A percentile compares a stretch with the other conserved stretches of the same genome.
These are phyloP conservation scores for Vidua chalybeata DNA, from an alignment of 2,113 vertebrate genomes.

Conservation along the genomic window DNA sequence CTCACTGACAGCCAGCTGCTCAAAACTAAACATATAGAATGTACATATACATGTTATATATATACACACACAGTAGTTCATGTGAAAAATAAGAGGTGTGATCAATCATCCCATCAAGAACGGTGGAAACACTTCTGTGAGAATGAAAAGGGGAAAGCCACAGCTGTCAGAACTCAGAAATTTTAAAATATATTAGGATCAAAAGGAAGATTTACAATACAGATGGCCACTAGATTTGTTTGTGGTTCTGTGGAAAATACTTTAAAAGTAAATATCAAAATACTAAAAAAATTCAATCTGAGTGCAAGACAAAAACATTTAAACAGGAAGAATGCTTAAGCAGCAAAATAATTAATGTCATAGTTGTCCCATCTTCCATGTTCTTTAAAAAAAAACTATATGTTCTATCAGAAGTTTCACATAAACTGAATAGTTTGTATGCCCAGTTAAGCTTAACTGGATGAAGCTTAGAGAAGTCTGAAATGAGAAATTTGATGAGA, in stretches of 20 bases:
- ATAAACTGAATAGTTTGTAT: not conserved
- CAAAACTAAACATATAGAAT: not conserved
- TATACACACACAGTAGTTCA: not conserved
- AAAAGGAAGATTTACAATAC: not conserved
- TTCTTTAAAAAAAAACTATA: not conserved
- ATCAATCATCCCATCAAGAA: not conserved
- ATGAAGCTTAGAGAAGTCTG: not conserved
- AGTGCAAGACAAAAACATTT: not conserved
- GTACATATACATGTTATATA: not conserved
- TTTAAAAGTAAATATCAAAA: not conserved
- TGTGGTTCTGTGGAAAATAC: not conserved
- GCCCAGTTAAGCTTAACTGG: not conserved
- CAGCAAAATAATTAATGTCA: not conserved
- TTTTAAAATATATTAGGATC: not conserved
- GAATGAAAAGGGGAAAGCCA: not conserved
- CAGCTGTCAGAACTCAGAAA: not conserved
- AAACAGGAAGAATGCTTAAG: not conserved
- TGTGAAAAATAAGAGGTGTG: not conserved
- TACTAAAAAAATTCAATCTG: rapidly evolving
- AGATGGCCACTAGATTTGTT: not conserved
- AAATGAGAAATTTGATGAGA: not conserved
- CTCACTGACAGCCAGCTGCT: not conserved
- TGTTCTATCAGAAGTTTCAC: not conserved
- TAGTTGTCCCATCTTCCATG: not conserved
- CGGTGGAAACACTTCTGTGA: not conserved